Percentiles rank a stretch among this genome's conserved stretches.
Conservation (phyloP, 2,797 vertebrate species). For the Yasuhikotakia modesta region DNA sequence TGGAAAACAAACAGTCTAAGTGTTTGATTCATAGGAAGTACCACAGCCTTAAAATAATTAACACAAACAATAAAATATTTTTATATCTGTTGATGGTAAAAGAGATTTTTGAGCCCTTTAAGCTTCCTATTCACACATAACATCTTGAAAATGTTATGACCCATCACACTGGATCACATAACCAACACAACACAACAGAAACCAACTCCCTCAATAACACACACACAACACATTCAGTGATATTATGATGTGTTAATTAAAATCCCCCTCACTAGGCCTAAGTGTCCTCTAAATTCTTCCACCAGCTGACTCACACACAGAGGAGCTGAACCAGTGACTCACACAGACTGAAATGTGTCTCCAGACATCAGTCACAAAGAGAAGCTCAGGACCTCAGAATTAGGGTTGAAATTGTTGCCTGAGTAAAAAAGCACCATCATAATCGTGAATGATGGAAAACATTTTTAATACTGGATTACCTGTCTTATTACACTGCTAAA, state of each 20-base stretch:
- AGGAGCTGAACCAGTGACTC: constrained; percentile 26
- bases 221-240: constrained; percentile 25
- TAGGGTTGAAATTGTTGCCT: constrained; percentile 13
- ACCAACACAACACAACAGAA: constrained; percentile 24
- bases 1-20: neutral
- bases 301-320: constrained; percentile 46
- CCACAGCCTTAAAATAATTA: neutral
- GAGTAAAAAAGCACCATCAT: constrained; percentile 2
- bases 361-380: constrained; percentile 3
- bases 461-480: constrained; percentile 43
- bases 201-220: constrained; percentile 38
- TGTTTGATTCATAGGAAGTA: neutral
- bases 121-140: constrained; percentile 8
- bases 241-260: constrained; percentile 61
- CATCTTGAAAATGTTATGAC: constrained; percentile 32
- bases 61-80: neutral
- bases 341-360: constrained; percentile 20
- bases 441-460: constrained; percentile 5
- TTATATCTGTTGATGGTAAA: neutral
- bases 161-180: constrained; percentile 32
- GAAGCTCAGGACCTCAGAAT: constrained; percentile 15
- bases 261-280: constrained; percentile 57
- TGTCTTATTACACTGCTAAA: constrained; percentile 24
- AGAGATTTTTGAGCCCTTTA: neutral
- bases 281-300: constrained; percentile 50